Conservation (phyloP, 2,113 vertebrate genomes). For the Vidua macroura region DNA sequence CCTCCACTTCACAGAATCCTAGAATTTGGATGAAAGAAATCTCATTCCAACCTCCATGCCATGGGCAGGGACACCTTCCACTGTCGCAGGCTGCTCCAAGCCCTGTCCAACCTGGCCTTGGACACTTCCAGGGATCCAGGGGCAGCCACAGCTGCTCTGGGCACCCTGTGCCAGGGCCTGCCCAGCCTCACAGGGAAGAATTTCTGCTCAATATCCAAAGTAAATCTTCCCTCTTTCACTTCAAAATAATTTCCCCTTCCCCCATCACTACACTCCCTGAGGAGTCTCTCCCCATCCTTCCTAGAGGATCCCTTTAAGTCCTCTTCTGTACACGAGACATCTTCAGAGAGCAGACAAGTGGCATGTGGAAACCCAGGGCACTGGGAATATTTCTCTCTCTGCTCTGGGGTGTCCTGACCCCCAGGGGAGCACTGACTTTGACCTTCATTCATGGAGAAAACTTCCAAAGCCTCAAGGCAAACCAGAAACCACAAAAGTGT, state of each 20-base stretch:
- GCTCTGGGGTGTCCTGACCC: too few species aligned
- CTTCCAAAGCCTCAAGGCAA: too few species aligned
- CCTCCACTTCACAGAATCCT: not conserved
- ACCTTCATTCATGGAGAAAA: too few species aligned
- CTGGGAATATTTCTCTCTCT: too few species aligned
- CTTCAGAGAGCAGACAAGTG: not conserved
- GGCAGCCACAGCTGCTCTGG: not conserved
- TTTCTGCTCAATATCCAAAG: not conserved
- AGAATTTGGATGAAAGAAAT: not conserved
- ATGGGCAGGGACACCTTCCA: not conserved
- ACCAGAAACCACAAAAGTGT: too few species aligned
- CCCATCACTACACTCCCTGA: not conserved
- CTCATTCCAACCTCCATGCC: not conserved
- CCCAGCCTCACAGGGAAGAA: not conserved
- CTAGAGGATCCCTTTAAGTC: not conserved
- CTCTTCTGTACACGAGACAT: not conserved
- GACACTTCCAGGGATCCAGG: not conserved
- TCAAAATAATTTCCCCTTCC: not conserved
- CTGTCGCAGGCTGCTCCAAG: not conserved
- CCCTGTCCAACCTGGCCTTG: not conserved
- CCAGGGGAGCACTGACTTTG: too few species aligned
- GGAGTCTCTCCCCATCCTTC: not conserved
- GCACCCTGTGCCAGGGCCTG: not conserved
- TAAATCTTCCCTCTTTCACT: not conserved
- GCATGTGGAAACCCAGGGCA: too few species aligned